A percentile compares a stretch with the other conserved stretches of the same genome.
Evolutionary conservation across 2,888 invertebrate species (phyloP).

Genomic region (Hedychridium roseum): DNA sequence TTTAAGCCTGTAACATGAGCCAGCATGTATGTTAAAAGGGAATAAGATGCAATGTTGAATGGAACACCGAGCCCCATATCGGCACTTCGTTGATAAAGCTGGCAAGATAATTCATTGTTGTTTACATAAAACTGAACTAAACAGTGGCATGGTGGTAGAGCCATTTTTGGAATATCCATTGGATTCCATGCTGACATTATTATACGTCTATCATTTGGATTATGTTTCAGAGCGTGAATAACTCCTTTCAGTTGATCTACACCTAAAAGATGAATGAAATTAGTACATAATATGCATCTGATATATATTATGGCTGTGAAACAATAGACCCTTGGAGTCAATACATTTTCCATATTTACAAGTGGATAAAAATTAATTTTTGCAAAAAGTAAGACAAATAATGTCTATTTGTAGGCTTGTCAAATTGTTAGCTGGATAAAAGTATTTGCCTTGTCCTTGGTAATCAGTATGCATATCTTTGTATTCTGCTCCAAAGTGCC

Average conservation of each 20-base stretch:
- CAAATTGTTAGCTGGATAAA: background rate
- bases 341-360: too few species aligned
- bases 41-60: slow-evolving; percentile 97
- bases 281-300: too few species aligned
- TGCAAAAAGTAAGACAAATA: too few species aligned
- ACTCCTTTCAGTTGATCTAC: slow-evolving; percentile 87
- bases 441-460: slow-evolving; percentile 65
- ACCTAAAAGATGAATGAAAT: too few species aligned
- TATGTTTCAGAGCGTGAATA: slow-evolving; percentile 80
- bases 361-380: too few species aligned
- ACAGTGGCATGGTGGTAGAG: slow-evolving; percentile 95
- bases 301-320: too few species aligned
- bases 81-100: slow-evolving; percentile 94
- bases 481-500: slow-evolving; percentile 95
- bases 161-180: slow-evolving; percentile 86
- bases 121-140: slow-evolving; percentile 94
- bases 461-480: slow-evolving; percentile 84
- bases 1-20: slow-evolving; percentile 92
- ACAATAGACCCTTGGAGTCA: too few species aligned
- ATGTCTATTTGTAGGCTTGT: too few species aligned
- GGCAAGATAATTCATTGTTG: slow-evolving; percentile 84
- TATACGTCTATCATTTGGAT: slow-evolving; percentile 88
- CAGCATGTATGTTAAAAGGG: slow-evolving; percentile 93
- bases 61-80: slow-evolving; percentile 99
- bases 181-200: slow-evolving; percentile 97